Evolutionary conservation across 2,113 vertebrate genomes (phyloP), one percentile per base, ranked within the genome.

Genomic region (Crotalus horridus): DNA sequence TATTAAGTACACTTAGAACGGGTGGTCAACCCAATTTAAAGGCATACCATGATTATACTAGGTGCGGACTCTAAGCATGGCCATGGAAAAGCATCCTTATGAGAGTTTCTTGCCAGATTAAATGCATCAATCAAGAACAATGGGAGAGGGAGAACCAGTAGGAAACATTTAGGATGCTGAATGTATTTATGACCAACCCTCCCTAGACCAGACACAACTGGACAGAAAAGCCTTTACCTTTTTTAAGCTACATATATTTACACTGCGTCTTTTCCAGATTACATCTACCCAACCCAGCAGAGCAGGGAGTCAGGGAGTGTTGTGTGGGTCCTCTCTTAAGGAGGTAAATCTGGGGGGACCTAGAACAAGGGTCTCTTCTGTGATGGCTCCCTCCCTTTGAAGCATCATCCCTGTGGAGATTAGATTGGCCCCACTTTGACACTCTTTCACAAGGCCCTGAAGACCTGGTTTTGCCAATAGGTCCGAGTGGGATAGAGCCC

Each of bases 71-170:
- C 74, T 13, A 59, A 15, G 24, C 6, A 13, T 17, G 58, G 94
- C 93, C 95, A 96, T 95, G 96, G 94, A 95, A 95, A 97, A 94
- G 96, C 94, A 95, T 96, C 96, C 95, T 96, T 96, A 96, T 94
- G 93, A 94, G 96, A 95, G 96, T 96, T 97, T 94, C 93, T 96
- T 97, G 95, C 95, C 94, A 97, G 96, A 96, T 97, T 95, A 95
- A 95, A 96, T 95, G 93, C 95, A 92, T 95, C 95, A 95, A 96
- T 93, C 92, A 96, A 95, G 94, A 94, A 96, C 95, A 95, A 92
- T 91, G 91, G 17, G 94, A 93, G 95, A 96, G 95, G 90, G 90
- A 94, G 94, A 95, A 94, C 90, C 88, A 12, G 58, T 43, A 81
- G 17, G 74, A 43, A 81, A 21, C 33, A 81, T 81, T 81, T 81